Conservation (phyloP, 2,113 vertebrate genomes). For the Tiliqua scincoides region DNA sequence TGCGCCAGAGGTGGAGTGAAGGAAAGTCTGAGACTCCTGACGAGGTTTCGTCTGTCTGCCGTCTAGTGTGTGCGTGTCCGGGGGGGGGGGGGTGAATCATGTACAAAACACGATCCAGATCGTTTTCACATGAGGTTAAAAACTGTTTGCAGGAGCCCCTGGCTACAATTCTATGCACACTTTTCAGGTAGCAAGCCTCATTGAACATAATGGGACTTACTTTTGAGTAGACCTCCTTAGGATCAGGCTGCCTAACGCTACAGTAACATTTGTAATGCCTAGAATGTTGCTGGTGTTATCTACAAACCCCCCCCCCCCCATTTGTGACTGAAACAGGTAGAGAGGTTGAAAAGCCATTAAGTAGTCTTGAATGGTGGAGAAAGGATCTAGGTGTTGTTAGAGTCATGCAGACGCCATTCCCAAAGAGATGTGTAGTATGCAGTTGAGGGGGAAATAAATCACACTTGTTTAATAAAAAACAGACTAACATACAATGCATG, state of each 20-base stretch:
- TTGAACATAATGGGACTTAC: no score
- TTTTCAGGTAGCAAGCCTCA: no score
- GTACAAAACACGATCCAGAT: neutral
- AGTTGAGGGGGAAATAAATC: neutral
- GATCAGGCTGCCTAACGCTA: no score
- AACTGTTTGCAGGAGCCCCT: no score
- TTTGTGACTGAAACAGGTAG: neutral
- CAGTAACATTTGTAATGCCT: neutral
- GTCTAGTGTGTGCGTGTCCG: no score
- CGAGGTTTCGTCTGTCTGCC: neutral
- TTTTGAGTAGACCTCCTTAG: no score
- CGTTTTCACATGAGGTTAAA: neutral
- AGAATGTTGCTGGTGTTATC: no score
- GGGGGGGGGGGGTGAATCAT: no score
- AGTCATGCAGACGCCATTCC: neutral
- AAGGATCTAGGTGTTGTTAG: neutral
- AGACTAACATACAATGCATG: neutral
- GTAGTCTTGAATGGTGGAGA: neutral
- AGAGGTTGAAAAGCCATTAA: no score
- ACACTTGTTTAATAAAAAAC: neutral
- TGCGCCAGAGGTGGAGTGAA: neutral
- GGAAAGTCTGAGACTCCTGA: neutral
- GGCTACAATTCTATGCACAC: no score
- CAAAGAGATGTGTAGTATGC: neutral
- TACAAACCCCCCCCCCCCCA: no score